Conservation (phyloP, 1,140 invertebrate genomes). For the Teleopsis dalmanni region DNA sequence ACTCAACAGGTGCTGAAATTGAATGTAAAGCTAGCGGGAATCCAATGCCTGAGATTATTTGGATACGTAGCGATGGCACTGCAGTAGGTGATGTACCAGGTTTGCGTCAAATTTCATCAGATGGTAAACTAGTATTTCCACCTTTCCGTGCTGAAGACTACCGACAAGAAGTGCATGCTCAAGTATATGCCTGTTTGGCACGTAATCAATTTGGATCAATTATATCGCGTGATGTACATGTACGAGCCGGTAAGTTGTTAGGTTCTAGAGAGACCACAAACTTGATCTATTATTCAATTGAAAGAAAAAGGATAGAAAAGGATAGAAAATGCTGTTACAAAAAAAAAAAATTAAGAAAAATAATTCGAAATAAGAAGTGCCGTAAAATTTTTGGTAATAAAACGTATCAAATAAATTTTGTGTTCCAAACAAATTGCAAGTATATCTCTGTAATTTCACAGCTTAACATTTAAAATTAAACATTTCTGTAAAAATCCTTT, state of each 20-base stretch:
- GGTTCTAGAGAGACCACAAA: slow-evolving; percentile 18
- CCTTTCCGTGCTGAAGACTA: slow-evolving; percentile 90
- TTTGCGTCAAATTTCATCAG: slow-evolving; percentile 74
- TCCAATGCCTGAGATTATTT: slow-evolving; percentile 85
- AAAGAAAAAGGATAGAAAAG: not conserved
- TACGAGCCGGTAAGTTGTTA: slow-evolving; percentile 75
- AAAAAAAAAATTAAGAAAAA: too few relatives aligned
- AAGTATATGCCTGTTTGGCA: slow-evolving; percentile 86
- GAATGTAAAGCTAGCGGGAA: slow-evolving; percentile 87
- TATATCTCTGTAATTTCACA: too few relatives aligned
- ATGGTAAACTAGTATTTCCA: slow-evolving; percentile 89
- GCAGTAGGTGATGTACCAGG: slow-evolving; percentile 84
- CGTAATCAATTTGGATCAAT: slow-evolving; percentile 82
- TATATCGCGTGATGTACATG: slow-evolving; percentile 84
- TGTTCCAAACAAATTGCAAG: too few relatives aligned
- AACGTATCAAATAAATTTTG: too few relatives aligned
- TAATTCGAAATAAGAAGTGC: too few relatives aligned
- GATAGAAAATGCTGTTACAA: slow-evolving; percentile 3
- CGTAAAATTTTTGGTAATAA: too few relatives aligned
- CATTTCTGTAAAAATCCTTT: too few relatives aligned
- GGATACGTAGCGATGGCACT: slow-evolving; percentile 80
- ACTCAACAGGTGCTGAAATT: slow-evolving; percentile 85
- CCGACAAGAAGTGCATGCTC: slow-evolving; percentile 85
- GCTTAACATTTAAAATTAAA: too few relatives aligned
- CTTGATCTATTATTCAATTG: too few relatives aligned